phyloP scores from a whole-genome alignment of 1,140 invertebrate species.

The Lethocerus indicus region DNA sequence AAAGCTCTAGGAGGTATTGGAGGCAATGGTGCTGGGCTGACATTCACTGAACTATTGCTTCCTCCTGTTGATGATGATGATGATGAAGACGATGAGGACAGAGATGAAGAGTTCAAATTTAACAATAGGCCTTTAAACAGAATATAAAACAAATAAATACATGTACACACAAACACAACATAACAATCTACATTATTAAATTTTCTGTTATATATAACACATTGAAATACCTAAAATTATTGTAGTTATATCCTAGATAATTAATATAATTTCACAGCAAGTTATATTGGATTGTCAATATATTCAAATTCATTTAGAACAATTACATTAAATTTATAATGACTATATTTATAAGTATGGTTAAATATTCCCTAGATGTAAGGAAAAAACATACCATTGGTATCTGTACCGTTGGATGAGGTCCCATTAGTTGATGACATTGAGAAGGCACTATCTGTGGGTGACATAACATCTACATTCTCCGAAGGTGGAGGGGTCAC shows the following conservation, averaged over 20 bases:
- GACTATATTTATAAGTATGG: no score
- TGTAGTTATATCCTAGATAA: no score
- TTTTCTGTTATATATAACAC: not conserved
- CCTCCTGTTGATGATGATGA: constrained; percentile 3
- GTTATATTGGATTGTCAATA: no score
- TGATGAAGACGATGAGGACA: constrained; percentile 1
- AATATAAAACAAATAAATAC: constrained; percentile 1
- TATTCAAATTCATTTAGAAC: no score
- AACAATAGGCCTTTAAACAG: constrained; percentile 9
- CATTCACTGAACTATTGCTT: constrained; percentile 1
- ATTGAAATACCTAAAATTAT: no score
- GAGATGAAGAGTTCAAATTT: constrained; percentile 9
- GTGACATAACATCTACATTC: not conserved
- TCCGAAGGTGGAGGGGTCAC: no score
- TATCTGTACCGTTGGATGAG: constrained; percentile 13
- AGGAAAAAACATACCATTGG: constrained; percentile 10
- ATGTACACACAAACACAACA: not conserved
- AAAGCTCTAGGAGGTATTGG: constrained; percentile 43
- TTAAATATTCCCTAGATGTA: no score
- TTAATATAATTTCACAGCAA: no score
- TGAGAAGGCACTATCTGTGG: constrained; percentile 13
- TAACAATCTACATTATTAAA: not conserved
- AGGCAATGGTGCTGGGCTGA: constrained; percentile 23
- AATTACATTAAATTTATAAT: no score
- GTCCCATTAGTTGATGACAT: constrained; percentile 18